phyloP scores from a whole-genome alignment of 2,113 vertebrate genomes.

The Rhinoderma darwinii region DNA sequence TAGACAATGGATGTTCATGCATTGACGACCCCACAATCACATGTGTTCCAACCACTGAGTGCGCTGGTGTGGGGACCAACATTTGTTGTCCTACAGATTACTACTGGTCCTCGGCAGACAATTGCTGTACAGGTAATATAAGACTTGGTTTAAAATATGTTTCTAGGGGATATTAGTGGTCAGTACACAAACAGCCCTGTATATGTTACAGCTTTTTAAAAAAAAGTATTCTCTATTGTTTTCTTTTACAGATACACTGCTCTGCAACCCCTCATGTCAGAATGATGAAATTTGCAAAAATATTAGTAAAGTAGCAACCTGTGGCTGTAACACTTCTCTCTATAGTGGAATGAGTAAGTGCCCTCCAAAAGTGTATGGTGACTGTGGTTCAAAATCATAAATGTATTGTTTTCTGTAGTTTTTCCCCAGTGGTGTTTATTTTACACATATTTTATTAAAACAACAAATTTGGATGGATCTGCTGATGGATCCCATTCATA shows the following conservation, averaged over 20 bases:
- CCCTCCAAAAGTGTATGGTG: not conserved
- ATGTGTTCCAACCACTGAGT: conserved; percentile 5
- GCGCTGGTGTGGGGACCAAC: not conserved
- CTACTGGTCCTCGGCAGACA: conserved; percentile 8
- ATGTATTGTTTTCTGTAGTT: not conserved
- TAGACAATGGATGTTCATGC: conserved; percentile 30
- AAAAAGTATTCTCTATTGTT: not conserved
- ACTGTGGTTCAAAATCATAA: not conserved
- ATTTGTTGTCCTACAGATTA: conserved; percentile 44
- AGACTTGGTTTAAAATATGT: not conserved
- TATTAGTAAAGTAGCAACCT: conserved; percentile 9
- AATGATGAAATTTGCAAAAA: conserved; percentile 11
- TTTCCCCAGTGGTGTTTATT: not conserved
- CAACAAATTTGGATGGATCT: too few species aligned
- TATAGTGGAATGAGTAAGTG: conserved; percentile 43
- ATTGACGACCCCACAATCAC: not conserved
- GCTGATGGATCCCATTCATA: too few species aligned
- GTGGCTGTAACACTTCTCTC: conserved; percentile 18
- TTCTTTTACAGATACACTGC: conserved; percentile 15
- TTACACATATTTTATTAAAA: not conserved
- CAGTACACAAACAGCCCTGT: not conserved
- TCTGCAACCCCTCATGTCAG: conserved; percentile 27
- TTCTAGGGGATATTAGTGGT: not conserved
- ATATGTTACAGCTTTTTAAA: not conserved
- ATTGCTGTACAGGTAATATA: conserved; percentile 43